Conservation (phyloP, 2,797 vertebrate species). For the Mus minutoides region DNA sequence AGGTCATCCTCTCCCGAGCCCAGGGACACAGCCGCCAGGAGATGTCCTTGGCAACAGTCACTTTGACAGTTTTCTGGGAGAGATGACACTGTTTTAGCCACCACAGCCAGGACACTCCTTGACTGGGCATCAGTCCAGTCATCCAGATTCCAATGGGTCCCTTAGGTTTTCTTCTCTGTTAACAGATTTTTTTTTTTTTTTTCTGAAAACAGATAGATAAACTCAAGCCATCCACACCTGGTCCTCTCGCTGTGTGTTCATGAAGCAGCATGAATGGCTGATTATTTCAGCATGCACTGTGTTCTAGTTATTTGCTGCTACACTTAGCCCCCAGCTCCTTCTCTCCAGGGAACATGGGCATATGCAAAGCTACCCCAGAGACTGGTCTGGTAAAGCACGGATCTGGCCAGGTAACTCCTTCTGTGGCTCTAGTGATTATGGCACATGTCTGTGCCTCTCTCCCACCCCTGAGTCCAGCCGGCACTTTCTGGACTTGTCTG, state of each 20-base stretch:
- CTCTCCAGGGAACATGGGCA: not conserved
- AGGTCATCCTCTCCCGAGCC: not conserved
- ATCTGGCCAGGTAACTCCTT: not conserved
- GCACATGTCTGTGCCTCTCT: accelerated
- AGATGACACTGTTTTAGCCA: not conserved
- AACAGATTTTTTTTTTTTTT: not conserved
- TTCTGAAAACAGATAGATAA: not conserved
- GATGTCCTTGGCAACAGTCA: not conserved
- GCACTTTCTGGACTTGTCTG: not conserved
- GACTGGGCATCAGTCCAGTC: not conserved
- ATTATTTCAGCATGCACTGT: not conserved
- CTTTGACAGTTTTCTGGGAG: slow-evolving; percentile 35
- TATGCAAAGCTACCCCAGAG: not conserved
- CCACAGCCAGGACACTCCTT: not conserved
- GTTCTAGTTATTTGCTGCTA: not conserved
- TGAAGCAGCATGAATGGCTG: not conserved
- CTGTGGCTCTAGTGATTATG: not conserved
- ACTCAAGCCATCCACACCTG: not conserved
- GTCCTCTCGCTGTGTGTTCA: not conserved
- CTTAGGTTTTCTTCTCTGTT: not conserved
- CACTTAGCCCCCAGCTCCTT: not conserved
- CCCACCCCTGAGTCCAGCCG: not conserved
- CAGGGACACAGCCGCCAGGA: not conserved
- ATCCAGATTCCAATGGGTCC: not conserved
- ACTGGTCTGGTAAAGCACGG: not conserved